Evolutionary conservation across 1,140 invertebrate genomes (phyloP), one percentile per base, ranked within the genome.

Genomic region (Heliconius melpomene): DNA sequence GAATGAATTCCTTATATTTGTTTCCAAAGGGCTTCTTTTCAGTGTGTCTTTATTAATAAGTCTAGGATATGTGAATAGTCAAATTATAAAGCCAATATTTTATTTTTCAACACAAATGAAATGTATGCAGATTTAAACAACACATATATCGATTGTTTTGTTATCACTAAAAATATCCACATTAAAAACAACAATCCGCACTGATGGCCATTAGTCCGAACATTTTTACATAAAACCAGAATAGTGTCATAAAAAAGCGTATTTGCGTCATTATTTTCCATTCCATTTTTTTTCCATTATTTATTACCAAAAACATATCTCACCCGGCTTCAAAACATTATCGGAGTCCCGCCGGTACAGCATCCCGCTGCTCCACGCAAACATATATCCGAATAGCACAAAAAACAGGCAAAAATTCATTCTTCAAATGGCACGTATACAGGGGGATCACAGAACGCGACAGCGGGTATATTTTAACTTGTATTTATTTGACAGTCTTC

Each of bases 401-500:
- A 93, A 90, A 90, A 93, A 87, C 87, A 93, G 87, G 89, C 87
- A 93, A 89, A 94, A 91, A 91, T 94, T 93, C 93, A 94, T 94
- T 86, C 88, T 90, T 87, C 81, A 88, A 90, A 90, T 86, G 88
- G 82, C 88, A 88, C 90, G 84, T 86, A 89, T 90, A 91, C 87
- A 83, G 20, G 2, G 87, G 91, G 91, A 91, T 92, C 90, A 90
- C 89, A 91, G 86, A 84, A 81, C 78, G 40, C 86, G 90, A 91
- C 90, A 89, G 91, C 85, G 82, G 87, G 85, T 92, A 91, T 93
- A 93, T 94, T 90, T 93, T 90, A 92, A 90, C 84, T 86, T 89
- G 88, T 93, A 92, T 93, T 93, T 94, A 93, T 93, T 94, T 92
- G 93, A 94, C 93, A 93, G 85, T 87, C 86, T 89, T 89, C 88